Evolutionary conservation across 2,113 vertebrate genomes (phyloP), one percentile per base, ranked within the genome.

Genomic region (Ardeotis arabs): DNA sequence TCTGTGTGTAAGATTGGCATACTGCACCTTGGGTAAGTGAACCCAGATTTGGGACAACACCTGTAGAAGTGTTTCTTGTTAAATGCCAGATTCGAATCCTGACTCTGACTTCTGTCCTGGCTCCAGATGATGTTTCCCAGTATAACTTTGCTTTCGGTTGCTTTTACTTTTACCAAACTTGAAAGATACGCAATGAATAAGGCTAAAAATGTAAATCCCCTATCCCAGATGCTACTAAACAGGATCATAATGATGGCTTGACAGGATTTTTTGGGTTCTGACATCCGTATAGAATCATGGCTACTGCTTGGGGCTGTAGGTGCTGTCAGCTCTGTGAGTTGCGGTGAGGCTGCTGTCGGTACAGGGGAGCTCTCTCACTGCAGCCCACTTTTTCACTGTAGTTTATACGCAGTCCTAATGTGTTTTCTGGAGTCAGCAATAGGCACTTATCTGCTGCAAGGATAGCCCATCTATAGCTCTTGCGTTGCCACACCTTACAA

Each of bases 261-360:
- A 15, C 33, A 52, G 45, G 39, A 56, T 39, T 60, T 68, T 82
- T 52, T 20, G 37, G 14, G 22, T 59, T 75, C 19, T 59, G 53
- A 47, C 29, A 68, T 64, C 28, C 3, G 1, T 17, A 20, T 33
- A 29, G 70, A 83, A 24, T 41, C 5, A 0, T 0, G 7, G 52
- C 29, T 52, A 13, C 31, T 79, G 33, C 44, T 63, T 47, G 25
- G 62, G 28, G 37, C n/a, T 58, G 41, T 11, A 35, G 41, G 6
- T 81, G 62, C 47, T 79, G 44, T 56, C 70, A 85, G 66, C 58
- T 59, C 56, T 2, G 0, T 20, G 49, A 53, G 49, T 73, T 59
- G 37, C 4, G 0, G 19, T 25, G 70, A 22, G 1, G 6, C 78
- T 78, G 68, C 73, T 29, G 76, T 47, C 0, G 0, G 29, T 24